Conservation (phyloP, 2,113 vertebrate species). For the Vulpes ferrilata region DNA sequence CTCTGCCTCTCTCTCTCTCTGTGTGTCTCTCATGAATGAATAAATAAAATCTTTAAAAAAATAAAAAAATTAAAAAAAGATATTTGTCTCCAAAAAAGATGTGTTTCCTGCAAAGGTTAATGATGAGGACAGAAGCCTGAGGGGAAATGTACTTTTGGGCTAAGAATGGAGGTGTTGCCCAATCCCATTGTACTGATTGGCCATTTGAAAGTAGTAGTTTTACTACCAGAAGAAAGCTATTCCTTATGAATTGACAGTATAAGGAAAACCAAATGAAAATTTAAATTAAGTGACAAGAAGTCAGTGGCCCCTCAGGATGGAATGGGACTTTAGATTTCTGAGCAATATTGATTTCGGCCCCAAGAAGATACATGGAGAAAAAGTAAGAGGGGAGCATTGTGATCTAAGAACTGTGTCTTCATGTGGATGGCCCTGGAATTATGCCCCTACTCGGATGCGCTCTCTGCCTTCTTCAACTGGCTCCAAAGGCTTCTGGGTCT, state of each 20-base stretch:
- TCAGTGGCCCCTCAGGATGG: background rate
- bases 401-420: background rate
- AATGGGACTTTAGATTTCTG: background rate
- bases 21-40: too few relatives aligned
- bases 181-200: background rate
- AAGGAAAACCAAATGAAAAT: slow-evolving; percentile 46
- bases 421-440: background rate
- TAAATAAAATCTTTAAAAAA: too few relatives aligned
- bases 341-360: background rate
- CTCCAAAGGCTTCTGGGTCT: background rate
- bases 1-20: too few relatives aligned
- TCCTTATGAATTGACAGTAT: background rate
- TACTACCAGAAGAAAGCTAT: background rate
- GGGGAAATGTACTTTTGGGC: background rate
- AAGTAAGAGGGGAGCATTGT: background rate
- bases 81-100: slow-evolving; percentile 16
- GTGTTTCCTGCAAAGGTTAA: background rate
- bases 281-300: background rate
- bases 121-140: slow-evolving; percentile 6
- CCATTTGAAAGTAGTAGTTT: background rate
- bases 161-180: background rate
- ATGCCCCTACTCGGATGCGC: background rate
- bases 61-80: background rate
- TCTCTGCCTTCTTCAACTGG: background rate
- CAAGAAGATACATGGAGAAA: background rate